phyloP scores from a whole-genome alignment of 2,113 vertebrate species.

The Recurvirostra avosetta region DNA sequence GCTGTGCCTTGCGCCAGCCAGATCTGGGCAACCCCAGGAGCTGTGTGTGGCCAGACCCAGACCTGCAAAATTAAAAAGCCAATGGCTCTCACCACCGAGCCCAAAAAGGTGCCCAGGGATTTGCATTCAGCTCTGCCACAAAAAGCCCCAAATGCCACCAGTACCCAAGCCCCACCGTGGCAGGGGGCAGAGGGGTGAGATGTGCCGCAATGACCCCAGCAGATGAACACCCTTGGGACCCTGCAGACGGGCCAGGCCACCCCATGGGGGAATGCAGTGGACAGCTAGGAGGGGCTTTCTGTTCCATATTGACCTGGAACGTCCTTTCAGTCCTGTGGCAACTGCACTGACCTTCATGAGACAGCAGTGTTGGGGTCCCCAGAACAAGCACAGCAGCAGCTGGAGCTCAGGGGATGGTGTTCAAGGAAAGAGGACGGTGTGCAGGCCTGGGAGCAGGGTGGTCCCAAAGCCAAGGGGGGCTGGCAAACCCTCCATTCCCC shows the following conservation, averaged over 20 bases:
- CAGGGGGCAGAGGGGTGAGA: neutral
- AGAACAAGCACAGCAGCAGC: neutral
- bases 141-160: neutral
- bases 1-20: neutral
- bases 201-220: accelerated
- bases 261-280: neutral
- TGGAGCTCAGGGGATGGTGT: neutral
- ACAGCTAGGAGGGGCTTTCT: neutral
- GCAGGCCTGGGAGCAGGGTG: neutral
- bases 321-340: neutral
- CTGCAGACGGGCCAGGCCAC: neutral
- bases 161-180: accelerated
- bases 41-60: neutral
- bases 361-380: neutral
- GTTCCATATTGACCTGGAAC: neutral
- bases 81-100: neutral
- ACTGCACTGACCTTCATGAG: neutral
- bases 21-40: neutral
- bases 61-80: neutral
- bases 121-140: neutral
- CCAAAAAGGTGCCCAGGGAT: neutral
- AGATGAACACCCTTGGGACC: neutral
- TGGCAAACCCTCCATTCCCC: neutral
- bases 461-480: neutral
- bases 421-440: accelerated